Evolutionary conservation across 2,797 vertebrate species (phyloP), one percentile per base, ranked within the genome.

Genomic region (Sparidentex hasta): DNA sequence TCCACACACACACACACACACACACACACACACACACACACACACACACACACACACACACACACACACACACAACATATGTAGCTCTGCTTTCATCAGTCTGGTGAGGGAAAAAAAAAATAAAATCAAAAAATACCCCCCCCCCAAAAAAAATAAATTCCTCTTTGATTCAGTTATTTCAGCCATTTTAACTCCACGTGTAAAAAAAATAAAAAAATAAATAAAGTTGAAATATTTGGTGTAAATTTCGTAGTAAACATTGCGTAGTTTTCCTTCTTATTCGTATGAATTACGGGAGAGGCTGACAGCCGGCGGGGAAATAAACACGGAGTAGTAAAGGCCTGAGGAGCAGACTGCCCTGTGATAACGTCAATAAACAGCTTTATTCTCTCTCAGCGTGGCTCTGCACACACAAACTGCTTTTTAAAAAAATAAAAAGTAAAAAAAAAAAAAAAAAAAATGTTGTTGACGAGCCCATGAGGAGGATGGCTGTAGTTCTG

Each of bases 1-100:
- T 27, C 13, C 20, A n/a, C 33, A 6, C 16, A 87, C 89, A 85
- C 65, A 83, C 71, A 61, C 18, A 25, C 25, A 25, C 25, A 25
- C 25, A 25, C 25, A 25, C 25, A 25, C 25, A 25, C 25, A 25
- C 25, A 25, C 25, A 25, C 25, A 25, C 25, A 25, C 25, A 25
- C 25, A 25, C 25, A 25, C 25, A 25, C 25, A 25, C 25, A 25
- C 25, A 25, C 25, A 25, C 25, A 25, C 25, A 25, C 25, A 25
- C 25, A 25, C 25, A 25, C 25, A 25, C 25, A 25, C 25, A 25
- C 25, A 25, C 25, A 57, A 79, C 68, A 88, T 57, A 71, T 78
- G 33, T 43, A 0, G 29, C 5, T 33, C 29, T 33, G 29, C 65
- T 66, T 63, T 77, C 47, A 70, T 74, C 66, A 7, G 2, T 1